Base-by-base conservation (phyloP, 1,140 invertebrate species). In the Drosophila kurseongensis region DNA sequence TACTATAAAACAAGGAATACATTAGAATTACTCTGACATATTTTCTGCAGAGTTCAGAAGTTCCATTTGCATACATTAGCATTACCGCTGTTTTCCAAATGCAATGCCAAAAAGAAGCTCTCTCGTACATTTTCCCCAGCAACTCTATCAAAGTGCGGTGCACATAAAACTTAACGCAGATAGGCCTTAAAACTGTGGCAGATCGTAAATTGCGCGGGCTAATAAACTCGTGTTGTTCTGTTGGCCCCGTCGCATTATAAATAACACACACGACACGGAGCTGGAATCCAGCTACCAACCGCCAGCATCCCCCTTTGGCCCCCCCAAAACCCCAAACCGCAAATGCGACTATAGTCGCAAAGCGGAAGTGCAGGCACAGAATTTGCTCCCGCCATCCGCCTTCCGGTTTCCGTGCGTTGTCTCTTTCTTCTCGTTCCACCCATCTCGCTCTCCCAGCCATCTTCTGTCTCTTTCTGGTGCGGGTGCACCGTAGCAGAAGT, bases 311-410 rank as follows among this genome's bases (percentile, higher is more conserved):
- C n/a, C n/a, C n/a, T n/a, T n/a, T n/a, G n/a, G n/a, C n/a, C n/a
- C n/a, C n/a, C n/a, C n/a, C n/a, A n/a, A n/a, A n/a, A n/a, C n/a
- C n/a, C n/a, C n/a, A n/a, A n/a, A n/a, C n/a, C n/a, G 44, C 81
- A 78, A 60, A 76, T 68, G 74, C 50, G 16, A 71, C 78, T 81
- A 63, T 69, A 65, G 23, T 23, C 23, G 23, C 23, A 23, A 23
- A 84, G 51, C 80, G 80, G 80, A 84, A 84, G 80, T 84, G 82
- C 81, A 84, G 83, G 75, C 81, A 86, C 78, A 77, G 77, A 81
- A 84, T 84, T 77, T 85, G 73, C 78, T 80, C 68, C 71, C 68
- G 50, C 71, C 82, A 74, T 86, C 81, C 81, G 81, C 47, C 72
- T 84, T 84, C 80, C 81, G 82, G 78, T 74, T 86, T 80, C 81